Evolutionary conservation across 2,888 invertebrate species (phyloP), one percentile per base, ranked within the genome.

Genomic region (Cinara cedri): DNA sequence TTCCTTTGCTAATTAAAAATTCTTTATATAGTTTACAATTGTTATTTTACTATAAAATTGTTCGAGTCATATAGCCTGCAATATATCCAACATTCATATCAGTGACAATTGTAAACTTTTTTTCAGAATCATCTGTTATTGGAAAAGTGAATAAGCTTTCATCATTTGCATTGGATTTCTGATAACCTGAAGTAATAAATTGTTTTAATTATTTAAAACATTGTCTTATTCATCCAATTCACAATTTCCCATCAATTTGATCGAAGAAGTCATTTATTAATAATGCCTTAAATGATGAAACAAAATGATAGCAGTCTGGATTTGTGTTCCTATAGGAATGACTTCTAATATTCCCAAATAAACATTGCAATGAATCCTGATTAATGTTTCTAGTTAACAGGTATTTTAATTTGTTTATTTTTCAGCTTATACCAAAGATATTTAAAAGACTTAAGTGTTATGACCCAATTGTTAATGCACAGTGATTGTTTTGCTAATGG

Each of bases 191-290:
- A 55, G 19, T 55, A 55, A 55, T 55, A 55, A 60, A 60, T 14
- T 60, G 26, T 60, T 60, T 60, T 26, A 60, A 60, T 60, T 60
- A 60, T 60, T 60, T 26, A 60, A 60, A 60, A 60, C 57, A 26
- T 16, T 16, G 8, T 26, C 26, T 14, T 24, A 55, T 19, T 55
- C 55, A 55, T 55, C 19, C 19, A 55, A 19, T 55, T 55, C 55
- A 55, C 55, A 55, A 55, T 55, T 55, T 55, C 55, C 55, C 19
- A 55, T 19, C 19, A 19, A 55, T 55, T 55, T 55, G 19, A 55
- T 10, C 21, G 21, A 55, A 55, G 55, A 55, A 55, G 21, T 55
- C 21, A 55, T 55, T 55, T 19, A 54, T 54, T 54, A 54, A 54
- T n/a, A 54, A 54, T 9, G 54, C n/a, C 54, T 54, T 54, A 24